Evolutionary conservation across 1,140 invertebrate genomes (phyloP), one percentile per base, ranked within the genome.

Genomic region (Polyergus mexicanus): DNA sequence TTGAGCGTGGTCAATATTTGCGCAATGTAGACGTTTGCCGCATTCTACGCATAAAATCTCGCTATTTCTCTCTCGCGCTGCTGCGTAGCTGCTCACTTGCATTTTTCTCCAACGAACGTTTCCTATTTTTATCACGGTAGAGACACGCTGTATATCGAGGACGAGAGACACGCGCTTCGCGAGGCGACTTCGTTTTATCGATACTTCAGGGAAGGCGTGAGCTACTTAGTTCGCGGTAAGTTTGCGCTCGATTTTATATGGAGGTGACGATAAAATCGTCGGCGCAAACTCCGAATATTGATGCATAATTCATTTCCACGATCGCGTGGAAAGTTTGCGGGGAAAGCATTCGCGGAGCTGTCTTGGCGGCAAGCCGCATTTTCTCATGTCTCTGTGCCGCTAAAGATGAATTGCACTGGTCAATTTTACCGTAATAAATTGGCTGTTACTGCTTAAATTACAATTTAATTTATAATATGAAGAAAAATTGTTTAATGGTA

Each of bases 261-360:
- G 35, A 68, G 1, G 38, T 22, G 74, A 68, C 22, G 35, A 66
- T 66, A 66, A 65, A 68, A 85, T 74, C 51, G 72, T 77, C 58
- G 74, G 75, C 35, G 13, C 38, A 44, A 78, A 68, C 19, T n/a
- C 8, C n/a, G 35, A 4, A 16, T 35, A 47, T 28, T 1, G 47
- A 78, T 66, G 63, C 72, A 85, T 85, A 81, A 88, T 88, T 89
- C 41, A 74, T 68, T 63, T 75, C 3, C 54, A 28, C 38, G 71
- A 66, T 44, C 6, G 3, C 10, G 66, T 11, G 22, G 3, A 38
- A 60, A 75, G 81, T 87, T 85, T 47, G 11, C 47, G 72, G 16
- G 28, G 51, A 89, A 71, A 72, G 22, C 28, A 22, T n/a, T 28
- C 28, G 47, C 16, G 41, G 22, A 63, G 28, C 3, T n/a, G 16